These are phyloP conservation scores for Acyrthosiphon pisum DNA, from an alignment of 1,140 invertebrate species.

Conservation along the genomic window DNA sequence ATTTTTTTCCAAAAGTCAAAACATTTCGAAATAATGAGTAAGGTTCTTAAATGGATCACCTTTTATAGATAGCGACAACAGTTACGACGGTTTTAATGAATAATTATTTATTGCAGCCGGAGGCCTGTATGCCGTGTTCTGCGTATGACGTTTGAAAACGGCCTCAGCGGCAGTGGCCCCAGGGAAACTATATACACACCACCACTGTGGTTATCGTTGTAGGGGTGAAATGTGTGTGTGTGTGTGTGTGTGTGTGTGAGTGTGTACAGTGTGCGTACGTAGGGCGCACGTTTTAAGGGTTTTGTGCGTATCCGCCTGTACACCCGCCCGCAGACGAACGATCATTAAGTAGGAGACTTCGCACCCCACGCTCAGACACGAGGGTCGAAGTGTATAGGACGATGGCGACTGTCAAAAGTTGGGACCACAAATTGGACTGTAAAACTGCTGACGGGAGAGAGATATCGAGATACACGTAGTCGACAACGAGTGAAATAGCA, in stretches of 20 bases:
- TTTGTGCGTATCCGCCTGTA: background rate
- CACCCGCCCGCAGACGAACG: background rate
- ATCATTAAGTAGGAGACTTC: background rate
- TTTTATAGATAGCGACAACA: background rate
- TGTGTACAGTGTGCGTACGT: background rate
- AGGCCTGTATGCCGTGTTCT: background rate
- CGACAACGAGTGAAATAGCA: background rate
- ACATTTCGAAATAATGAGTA: background rate
- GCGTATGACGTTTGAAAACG: background rate
- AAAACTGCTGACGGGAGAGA: background rate
- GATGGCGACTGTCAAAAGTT: background rate
- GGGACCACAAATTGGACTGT: constrained; percentile 21
- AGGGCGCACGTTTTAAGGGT: background rate
- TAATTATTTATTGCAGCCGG: constrained; percentile 6
- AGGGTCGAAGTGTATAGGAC: background rate
- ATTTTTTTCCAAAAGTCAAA: background rate
- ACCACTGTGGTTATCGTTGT: background rate
- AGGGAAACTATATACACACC: background rate
- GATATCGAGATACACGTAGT: background rate
- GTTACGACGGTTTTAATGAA: background rate
- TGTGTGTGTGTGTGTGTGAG: too few relatives aligned
- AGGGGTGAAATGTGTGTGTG: background rate
- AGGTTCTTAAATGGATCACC: background rate
- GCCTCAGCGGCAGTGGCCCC: background rate
- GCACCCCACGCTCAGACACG: background rate